Evolutionary conservation across 2,888 invertebrate genomes (phyloP), one percentile per base, ranked within the genome.

Genomic region (Malacosoma neustria): DNA sequence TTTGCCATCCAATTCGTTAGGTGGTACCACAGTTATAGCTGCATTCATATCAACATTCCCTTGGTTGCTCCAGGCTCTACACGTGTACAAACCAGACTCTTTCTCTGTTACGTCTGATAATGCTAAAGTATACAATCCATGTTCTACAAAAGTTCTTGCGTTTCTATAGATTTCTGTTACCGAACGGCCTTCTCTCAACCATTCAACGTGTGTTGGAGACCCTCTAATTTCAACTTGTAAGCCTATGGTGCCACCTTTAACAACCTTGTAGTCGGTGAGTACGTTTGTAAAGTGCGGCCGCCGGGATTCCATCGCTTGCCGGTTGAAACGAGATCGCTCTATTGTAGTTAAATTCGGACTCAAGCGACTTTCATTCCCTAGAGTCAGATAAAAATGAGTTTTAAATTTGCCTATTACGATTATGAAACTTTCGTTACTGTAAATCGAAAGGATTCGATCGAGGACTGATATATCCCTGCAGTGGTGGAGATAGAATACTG

Each of bases 201-300:
- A 95, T 48, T 91, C 90, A 0, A 95, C 91, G 49, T 92, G 92
- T 5, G 92, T 91, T 9, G 91, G 90, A 12, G 81, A 81, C 57
- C 92, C 92, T 64, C 89, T 90, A 29, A 93, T 90, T 69, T 94
- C 92, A 1, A 94, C 93, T 66, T 94, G 93, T 12, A 95, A 87
- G 2, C 94, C 94, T 42, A 94, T 91, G 0, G 93, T 93, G 29
- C 94, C 94, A 0, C 94, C 94, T 40, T 87, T 82, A 3, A 91
- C 89, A 1, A 94, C 93, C 37, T 89, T 88, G 57, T 92, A 90
- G 59, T 94, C 93, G 1, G 89, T 89, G 13, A 94, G 69, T 0
- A 91, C 88, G 41, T 87, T 89, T 0, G 90, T 85, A 53, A 94
- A 91, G 55, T 91, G 89, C 1, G 94, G 93, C 44, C 89, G 85